These are phyloP conservation scores for Monochamus alternatus DNA, from an alignment of 2,888 invertebrate species.

Conservation along the genomic window DNA sequence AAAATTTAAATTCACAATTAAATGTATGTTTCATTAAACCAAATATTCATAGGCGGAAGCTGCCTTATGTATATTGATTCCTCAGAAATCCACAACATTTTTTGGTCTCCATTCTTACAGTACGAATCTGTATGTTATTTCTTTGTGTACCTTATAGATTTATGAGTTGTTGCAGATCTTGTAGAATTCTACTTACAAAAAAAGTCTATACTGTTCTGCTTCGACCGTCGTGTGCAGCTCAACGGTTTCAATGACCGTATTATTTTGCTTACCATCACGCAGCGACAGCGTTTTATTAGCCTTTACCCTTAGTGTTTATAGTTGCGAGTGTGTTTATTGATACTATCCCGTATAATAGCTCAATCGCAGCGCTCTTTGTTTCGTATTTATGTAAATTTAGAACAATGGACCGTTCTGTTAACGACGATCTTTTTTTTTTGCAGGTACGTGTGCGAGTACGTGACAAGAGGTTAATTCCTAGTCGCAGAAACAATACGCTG, in stretches of 20 bases:
- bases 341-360: conserved; percentile 14
- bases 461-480: conserved; percentile 34
- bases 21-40: too few relatives aligned
- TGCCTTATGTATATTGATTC: too few relatives aligned
- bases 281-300: conserved; percentile 4
- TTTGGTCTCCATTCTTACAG: too few relatives aligned
- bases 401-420: conserved; percentile 39
- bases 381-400: conserved; percentile 24
- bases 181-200: too few relatives aligned
- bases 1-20: too few relatives aligned
- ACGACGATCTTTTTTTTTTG: conserved; percentile 41
- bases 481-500: conserved; percentile 17
- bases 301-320: not conserved
- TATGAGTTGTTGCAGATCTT: too few relatives aligned
- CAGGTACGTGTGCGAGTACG: conserved; percentile 48
- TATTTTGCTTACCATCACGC: conserved; percentile 8
- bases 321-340: not conserved
- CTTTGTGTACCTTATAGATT: too few relatives aligned
- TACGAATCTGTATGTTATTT: too few relatives aligned
- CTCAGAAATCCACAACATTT: too few relatives aligned
- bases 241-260: not conserved
- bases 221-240: too few relatives aligned
- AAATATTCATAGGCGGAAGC: too few relatives aligned
- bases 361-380: conserved; percentile 20
- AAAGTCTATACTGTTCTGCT: too few relatives aligned